Evolutionary conservation across 2,797 vertebrate genomes (phyloP).

Genomic region (Sciaenops ocellatus): DNA sequence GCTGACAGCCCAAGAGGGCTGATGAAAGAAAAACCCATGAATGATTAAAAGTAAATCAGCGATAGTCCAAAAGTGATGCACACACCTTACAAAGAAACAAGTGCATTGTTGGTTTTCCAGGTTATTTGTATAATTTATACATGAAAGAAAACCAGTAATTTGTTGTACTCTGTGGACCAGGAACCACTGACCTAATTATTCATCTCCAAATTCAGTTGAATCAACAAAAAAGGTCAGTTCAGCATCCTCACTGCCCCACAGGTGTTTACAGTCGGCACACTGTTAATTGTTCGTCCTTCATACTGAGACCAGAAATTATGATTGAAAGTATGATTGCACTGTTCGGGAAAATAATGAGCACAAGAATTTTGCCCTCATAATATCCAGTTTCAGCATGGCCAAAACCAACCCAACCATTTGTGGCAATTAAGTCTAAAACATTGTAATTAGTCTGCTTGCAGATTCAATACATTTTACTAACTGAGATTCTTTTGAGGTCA

Average conservation of each 20-base stretch:
- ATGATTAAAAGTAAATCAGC: not conserved
- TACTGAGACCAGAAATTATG: not conserved
- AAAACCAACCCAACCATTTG: not conserved
- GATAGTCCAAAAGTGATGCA: not conserved
- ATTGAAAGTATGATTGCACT: not conserved
- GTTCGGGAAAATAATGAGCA: not conserved
- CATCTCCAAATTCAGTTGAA: slow-evolving; percentile 19
- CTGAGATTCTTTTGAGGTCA: not conserved
- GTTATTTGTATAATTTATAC: slow-evolving; percentile 23
- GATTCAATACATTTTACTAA: not conserved
- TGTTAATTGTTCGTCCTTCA: slow-evolving; percentile 4
- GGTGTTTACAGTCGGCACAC: slow-evolving; percentile 3
- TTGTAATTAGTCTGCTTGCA: not conserved
- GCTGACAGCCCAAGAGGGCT: not conserved
- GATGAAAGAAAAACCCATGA: not conserved
- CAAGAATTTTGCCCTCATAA: not conserved
- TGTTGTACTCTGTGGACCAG: slow-evolving; percentile 1
- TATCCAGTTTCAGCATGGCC: not conserved
- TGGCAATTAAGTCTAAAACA: not conserved
- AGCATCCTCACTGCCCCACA: not conserved
- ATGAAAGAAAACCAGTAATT: not conserved
- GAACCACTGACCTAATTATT: slow-evolving; percentile 26
- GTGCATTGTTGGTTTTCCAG: not conserved
- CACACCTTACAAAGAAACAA: not conserved
- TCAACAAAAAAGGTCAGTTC: slow-evolving; percentile 3